Conservation (phyloP, 2,888 invertebrate genomes). For the Pecten maximus region DNA sequence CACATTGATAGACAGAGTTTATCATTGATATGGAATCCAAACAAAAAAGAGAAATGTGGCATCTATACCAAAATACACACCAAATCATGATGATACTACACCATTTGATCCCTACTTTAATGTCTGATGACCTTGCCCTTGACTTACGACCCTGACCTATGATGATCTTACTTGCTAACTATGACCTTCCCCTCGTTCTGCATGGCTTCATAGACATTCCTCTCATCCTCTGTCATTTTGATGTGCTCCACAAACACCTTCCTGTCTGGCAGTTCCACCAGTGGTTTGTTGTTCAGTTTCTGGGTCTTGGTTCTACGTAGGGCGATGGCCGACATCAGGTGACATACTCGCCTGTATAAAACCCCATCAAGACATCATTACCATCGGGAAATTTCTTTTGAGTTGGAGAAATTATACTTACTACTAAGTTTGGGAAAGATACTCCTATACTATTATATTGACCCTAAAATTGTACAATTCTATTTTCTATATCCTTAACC, state of each 20-base stretch:
- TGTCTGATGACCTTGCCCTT: neutral
- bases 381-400: too few relatives aligned
- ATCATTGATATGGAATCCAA: too few relatives aligned
- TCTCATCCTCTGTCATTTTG: conserved; percentile 76
- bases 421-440: too few relatives aligned
- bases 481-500: too few relatives aligned
- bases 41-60: too few relatives aligned
- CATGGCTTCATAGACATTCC: conserved; percentile 75
- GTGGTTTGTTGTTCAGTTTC: conserved; percentile 77
- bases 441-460: too few relatives aligned
- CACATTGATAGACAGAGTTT: too few relatives aligned
- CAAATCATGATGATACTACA: too few relatives aligned
- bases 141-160: neutral
- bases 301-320: conserved; percentile 71
- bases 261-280: conserved; percentile 77
- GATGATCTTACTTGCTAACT: conserved; percentile 64
- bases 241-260: conserved; percentile 75
- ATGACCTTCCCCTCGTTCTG: conserved; percentile 69
- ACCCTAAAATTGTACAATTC: too few relatives aligned
- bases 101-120: too few relatives aligned
- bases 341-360: conserved; percentile 64
- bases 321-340: conserved; percentile 66
- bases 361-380: neutral
- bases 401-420: too few relatives aligned
- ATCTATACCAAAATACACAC: too few relatives aligned